These are phyloP conservation scores for Mustela lutreola DNA, from an alignment of 2,113 vertebrate species.

Conservation along the genomic window DNA sequence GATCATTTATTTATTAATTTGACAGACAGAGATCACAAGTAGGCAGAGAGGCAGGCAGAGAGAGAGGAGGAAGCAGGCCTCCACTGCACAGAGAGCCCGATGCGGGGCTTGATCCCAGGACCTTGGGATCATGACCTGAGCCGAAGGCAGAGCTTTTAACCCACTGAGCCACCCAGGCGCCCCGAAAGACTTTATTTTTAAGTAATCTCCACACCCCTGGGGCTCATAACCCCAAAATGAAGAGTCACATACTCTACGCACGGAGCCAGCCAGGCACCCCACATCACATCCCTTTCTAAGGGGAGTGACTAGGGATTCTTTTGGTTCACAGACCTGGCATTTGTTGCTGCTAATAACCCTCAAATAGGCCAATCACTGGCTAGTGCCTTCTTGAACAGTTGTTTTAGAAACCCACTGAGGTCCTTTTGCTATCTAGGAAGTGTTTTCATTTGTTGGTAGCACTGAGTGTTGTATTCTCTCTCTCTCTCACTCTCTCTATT, in stretches of 20 bases:
- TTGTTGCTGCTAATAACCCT: not conserved
- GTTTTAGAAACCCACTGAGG: not conserved
- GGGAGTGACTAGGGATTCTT: constrained; percentile 10
- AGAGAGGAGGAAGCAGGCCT: too few relatives aligned
- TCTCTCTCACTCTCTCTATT: not conserved
- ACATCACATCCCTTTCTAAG: not conserved
- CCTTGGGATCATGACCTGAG: too few relatives aligned
- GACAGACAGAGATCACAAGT: too few relatives aligned
- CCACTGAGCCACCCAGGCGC: too few relatives aligned
- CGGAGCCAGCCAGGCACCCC: not conserved
- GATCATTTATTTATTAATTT: too few relatives aligned
- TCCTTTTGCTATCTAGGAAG: not conserved
- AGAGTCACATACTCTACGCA: not conserved
- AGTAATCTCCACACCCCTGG: not conserved
- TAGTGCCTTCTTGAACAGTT: not conserved
- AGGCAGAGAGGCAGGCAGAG: too few relatives aligned
- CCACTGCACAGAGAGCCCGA: too few relatives aligned
- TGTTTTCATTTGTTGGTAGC: not conserved
- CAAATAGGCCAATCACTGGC: constrained; percentile 24
- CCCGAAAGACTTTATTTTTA: not conserved
- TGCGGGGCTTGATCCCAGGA: too few relatives aligned
- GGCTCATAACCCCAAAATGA: not conserved
- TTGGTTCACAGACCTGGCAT: not conserved
- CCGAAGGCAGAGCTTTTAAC: too few relatives aligned
- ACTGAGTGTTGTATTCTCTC: not conserved